Base-by-base conservation (phyloP, 2,113 vertebrate species). In the Heterocephalus glaber region DNA sequence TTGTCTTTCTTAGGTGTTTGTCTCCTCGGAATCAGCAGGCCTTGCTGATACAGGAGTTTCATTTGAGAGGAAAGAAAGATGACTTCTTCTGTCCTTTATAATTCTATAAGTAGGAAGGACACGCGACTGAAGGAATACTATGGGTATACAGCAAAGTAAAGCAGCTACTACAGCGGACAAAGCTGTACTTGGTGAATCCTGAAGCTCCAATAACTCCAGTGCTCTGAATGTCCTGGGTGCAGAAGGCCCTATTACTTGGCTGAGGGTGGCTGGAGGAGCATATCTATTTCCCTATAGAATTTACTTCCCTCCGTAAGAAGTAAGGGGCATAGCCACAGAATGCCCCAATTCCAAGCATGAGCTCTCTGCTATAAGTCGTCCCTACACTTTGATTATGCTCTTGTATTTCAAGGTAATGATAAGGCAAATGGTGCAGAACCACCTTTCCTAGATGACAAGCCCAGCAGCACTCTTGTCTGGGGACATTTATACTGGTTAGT, bases 1-100 rank as follows among this genome's bases (percentile, higher is more conserved):
- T 95, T 95, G 90, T 90, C 41, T 74, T 93, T 89, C 82, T 95
- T 60, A 66, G 60, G 56, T 52, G 52, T 86, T 66, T 58, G 33
- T 77, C 63, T 85, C 58, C 54, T 14, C 72, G 3, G 4, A 16
- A 30, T 87, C 49, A 72, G 30, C 60, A 70, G 66, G 49, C 7
- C 49, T 44, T 7, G 49, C 60, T 61, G 66, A 79, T 52, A 28
- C 3, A 58, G 10, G 41, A 70, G 13, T 87, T 89, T 28, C 6
- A 77, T 88, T 65, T 63, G 16, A 95, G 44, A 90, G 33, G 19
- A 16, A n/a, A 84, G 63, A 95, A 16, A 79, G n/a, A 9, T 6
- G 26, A 12, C 47, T 81, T 44, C 20, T 19, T 49, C 33, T 80
- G 77, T 80, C 33, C 54, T 80, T 92, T 52, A 22, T 56, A 28